These are phyloP conservation scores for Lordiphosa collinella DNA, from an alignment of 1,140 invertebrate genomes.

Conservation along the genomic window DNA sequence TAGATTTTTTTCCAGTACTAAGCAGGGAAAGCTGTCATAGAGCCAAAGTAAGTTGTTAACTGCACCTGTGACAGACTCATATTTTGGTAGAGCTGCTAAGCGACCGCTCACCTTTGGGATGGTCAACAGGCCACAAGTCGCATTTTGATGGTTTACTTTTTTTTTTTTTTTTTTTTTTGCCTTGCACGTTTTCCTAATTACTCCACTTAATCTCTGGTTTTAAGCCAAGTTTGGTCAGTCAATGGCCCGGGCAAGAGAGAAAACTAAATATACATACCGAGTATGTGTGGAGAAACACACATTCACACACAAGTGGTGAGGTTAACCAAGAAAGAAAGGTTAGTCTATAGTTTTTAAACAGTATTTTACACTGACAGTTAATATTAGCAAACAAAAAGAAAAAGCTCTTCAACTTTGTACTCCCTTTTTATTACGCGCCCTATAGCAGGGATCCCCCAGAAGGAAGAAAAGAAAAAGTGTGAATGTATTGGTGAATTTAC, in stretches of 20 bases:
- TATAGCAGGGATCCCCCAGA: too few relatives aligned
- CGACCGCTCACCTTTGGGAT: slow-evolving; percentile 31
- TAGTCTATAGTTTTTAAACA: too few relatives aligned
- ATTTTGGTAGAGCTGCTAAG: neutral
- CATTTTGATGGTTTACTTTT: slow-evolving; percentile 28
- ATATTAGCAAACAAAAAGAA: too few relatives aligned
- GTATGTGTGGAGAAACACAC: too few relatives aligned
- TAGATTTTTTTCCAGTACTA: slow-evolving; percentile 26
- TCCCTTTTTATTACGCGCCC: too few relatives aligned
- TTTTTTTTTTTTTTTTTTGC: slow-evolving; percentile 10
- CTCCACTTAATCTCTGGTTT: slow-evolving; percentile 54
- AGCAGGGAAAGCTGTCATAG: slow-evolving; percentile 6
- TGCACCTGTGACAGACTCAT: slow-evolving; percentile 21
- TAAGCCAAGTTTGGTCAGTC: slow-evolving; percentile 42
- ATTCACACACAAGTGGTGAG: slow-evolving; percentile 23
- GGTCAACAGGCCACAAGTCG: slow-evolving; percentile 31
- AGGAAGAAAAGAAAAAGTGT: too few relatives aligned
- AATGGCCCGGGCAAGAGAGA: slow-evolving; percentile 39
- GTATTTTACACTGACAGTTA: too few relatives aligned
- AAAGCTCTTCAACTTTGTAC: too few relatives aligned
- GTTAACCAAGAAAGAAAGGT: too few relatives aligned
- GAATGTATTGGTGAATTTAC: too few relatives aligned
- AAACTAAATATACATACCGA: slow-evolving; percentile 29
- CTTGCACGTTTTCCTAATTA: slow-evolving; percentile 57
- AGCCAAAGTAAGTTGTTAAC: slow-evolving; percentile 39